Evolutionary conservation across 2,888 invertebrate genomes (phyloP).

Genomic region (Syrphus vitripennis): DNA sequence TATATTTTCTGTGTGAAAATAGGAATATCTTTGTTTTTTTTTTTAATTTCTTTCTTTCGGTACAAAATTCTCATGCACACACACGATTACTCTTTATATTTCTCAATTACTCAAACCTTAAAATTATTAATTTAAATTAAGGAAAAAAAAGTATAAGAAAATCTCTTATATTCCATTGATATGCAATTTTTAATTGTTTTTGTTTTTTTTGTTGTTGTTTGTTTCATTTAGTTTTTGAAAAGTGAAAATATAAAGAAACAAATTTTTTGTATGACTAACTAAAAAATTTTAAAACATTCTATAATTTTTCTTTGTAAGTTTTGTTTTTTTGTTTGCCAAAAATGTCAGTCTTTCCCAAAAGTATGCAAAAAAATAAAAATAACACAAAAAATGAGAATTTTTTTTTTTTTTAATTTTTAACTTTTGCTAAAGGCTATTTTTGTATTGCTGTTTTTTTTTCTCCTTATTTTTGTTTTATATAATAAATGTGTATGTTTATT

Average conservation of each 20-base stretch:
- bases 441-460: not conserved
- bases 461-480: not conserved
- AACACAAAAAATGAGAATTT: not conserved
- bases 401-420: not conserved
- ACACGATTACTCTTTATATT: slow-evolving; percentile 45
- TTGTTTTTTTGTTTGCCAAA: slow-evolving; percentile 45
- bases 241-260: slow-evolving; percentile 3
- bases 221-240: slow-evolving; percentile 12
- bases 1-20: slow-evolving; percentile 65
- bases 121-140: slow-evolving; percentile 26
- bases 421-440: slow-evolving; percentile 53
- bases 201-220: slow-evolving; percentile 5
- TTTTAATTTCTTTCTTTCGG: slow-evolving; percentile 39
- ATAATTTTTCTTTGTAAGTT: slow-evolving; percentile 1
- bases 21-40: slow-evolving; percentile 51
- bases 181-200: slow-evolving; percentile 61
- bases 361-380: slow-evolving; percentile 20
- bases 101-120: slow-evolving; percentile 61
- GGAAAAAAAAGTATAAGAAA: not conserved
- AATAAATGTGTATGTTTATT: slow-evolving; percentile 53
- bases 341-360: slow-evolving; percentile 69
- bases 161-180: slow-evolving; percentile 56
- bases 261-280: slow-evolving; percentile 33
- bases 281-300: not conserved
- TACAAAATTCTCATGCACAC: slow-evolving; percentile 66